Evolutionary conservation across 92 coral and sea anemone species (phyloP).

Genomic region (Desmophyllum pertusum): DNA sequence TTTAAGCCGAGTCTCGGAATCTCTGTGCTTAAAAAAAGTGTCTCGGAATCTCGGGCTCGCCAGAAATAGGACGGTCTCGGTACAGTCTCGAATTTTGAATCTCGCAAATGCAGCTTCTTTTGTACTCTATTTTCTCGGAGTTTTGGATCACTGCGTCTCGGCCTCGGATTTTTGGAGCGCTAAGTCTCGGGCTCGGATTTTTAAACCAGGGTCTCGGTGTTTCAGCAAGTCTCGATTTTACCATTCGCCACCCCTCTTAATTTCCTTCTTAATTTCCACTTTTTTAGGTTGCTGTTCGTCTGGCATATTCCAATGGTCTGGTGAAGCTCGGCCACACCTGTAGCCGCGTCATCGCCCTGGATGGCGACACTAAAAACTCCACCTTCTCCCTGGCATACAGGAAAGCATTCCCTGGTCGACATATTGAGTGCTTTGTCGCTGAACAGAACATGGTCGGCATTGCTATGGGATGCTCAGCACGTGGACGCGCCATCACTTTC

Average conservation of each 20-base stretch:
- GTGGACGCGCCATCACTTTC: conserved; percentile 93
- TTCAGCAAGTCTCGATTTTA: no score
- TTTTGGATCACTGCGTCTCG: no score
- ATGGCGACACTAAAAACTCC: conserved; percentile 96
- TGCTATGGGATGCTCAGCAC: conserved; percentile 95
- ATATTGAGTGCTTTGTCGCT: conserved; percentile 94
- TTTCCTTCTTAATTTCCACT: background rate
- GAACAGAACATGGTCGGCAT: conserved; percentile 98
- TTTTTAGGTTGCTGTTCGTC: conserved; percentile 84
- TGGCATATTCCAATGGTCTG: conserved; percentile 86
- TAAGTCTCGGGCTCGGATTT: no score
- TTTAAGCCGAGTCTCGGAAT: no score
- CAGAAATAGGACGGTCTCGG: no score
- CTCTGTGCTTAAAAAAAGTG: no score
- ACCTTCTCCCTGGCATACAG: conserved; percentile 79
- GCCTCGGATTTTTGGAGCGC: no score
- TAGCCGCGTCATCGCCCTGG: conserved; percentile 89
- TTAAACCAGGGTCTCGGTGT: no score
- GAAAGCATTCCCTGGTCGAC: conserved; percentile 84
- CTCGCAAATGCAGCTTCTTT: no score
- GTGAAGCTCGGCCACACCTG: conserved; percentile 77
- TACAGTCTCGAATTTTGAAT: no score
- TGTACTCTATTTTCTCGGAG: no score
- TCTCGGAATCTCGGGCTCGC: no score
- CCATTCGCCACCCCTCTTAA: background rate